Percentiles rank a stretch among this genome's conserved stretches.
Evolutionary conservation across 2,888 invertebrate genomes (phyloP).

Genomic region (Plebejus anna): DNA sequence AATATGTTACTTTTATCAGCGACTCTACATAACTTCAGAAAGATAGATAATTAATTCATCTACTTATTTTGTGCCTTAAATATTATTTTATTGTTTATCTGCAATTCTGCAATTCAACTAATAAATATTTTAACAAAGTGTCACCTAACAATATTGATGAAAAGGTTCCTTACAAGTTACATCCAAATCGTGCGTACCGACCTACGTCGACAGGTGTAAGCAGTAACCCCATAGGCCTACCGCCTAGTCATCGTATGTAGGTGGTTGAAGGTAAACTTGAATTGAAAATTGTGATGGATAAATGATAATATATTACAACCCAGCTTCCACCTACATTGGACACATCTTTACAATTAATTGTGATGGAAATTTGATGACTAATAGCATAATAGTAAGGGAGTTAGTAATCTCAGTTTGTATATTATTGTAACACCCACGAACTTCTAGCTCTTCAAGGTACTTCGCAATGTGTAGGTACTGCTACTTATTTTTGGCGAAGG

Average conservation of each 20-base stretch:
- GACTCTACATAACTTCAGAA: no score
- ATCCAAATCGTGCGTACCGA: not conserved
- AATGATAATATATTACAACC: conserved; percentile 4
- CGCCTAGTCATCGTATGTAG: not conserved
- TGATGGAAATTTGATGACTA: conserved; percentile 22
- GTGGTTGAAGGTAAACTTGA: conserved; percentile 4
- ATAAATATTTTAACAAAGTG: not conserved
- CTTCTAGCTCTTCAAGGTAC: not conserved
- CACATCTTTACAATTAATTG: conserved; percentile 15
- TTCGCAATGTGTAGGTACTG: not conserved
- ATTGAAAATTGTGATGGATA: conserved; percentile 11
- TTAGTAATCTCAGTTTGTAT: conserved; percentile 5
- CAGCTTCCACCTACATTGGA: conserved; percentile 6
- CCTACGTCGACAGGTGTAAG: conserved; percentile 5
- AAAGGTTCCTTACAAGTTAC: not conserved
- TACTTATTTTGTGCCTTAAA: no score
- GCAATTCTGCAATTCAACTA: not conserved
- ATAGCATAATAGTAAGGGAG: not conserved
- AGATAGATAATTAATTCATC: no score
- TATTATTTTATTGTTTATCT: no score
- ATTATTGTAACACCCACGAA: not conserved
- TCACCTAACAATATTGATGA: not conserved
- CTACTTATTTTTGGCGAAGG: not conserved
- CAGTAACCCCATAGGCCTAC: conserved; percentile 1
- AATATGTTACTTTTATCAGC: no score